These are phyloP conservation scores for Odontesthes bonariensis DNA, from an alignment of 2,113 vertebrate species.

Conservation along the genomic window DNA sequence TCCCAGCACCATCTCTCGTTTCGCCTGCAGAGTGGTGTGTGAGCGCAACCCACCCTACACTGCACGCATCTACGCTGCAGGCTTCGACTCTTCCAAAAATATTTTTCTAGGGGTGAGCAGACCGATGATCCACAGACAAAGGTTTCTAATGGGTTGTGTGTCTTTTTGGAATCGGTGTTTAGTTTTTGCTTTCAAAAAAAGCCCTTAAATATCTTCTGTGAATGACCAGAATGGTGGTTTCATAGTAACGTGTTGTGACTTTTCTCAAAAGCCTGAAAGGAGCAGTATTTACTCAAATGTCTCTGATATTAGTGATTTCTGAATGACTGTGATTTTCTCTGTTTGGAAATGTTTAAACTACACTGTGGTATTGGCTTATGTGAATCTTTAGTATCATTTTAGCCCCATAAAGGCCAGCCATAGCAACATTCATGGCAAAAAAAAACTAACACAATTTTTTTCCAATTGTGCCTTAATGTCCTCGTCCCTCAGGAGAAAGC, in stretches of 20 bases:
- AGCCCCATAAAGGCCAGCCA: neutral
- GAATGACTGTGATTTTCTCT: neutral
- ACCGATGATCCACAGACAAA: neutral
- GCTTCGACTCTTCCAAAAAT: slow-evolving; percentile 90
- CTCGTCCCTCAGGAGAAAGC: slow-evolving; percentile 90
- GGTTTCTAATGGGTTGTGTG: neutral
- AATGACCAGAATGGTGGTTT: neutral
- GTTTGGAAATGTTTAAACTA: neutral
- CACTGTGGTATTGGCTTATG: no score
- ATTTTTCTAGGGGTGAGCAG: slow-evolving; percentile 89
- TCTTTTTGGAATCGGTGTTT: neutral
- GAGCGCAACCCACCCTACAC: slow-evolving; percentile 93
- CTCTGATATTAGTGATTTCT: neutral
- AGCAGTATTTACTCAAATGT: no score
- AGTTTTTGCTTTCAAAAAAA: neutral
- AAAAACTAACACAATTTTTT: neutral
- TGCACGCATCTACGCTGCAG: slow-evolving; percentile 96
- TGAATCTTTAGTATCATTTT: no score
- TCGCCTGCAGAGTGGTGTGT: slow-evolving; percentile 97
- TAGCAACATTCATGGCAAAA: neutral
- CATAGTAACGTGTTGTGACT: neutral
- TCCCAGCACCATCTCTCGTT: slow-evolving; percentile 98
- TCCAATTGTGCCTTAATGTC: neutral
- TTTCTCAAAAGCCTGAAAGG: neutral
- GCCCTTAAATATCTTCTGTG: neutral